A percentile compares a stretch with the other conserved stretches of the same genome.
Evolutionary conservation across 2,888 invertebrate genomes (phyloP).

Genomic region (Euspilapteryx auroguttella): DNA sequence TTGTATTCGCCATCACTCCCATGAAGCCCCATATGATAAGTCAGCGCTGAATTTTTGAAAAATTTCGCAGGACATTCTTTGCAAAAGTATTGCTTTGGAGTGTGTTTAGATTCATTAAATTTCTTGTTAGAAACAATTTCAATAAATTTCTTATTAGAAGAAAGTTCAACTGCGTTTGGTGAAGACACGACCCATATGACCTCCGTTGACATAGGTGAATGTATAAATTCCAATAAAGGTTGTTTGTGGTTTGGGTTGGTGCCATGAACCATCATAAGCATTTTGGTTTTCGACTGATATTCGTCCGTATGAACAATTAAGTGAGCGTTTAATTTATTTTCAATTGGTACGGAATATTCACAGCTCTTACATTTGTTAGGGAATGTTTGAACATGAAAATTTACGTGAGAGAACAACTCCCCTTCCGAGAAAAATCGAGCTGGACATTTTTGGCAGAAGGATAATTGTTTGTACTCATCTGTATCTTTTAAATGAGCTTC

Average conservation of each 20-base stretch:
- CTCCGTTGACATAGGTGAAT: constrained; percentile 23
- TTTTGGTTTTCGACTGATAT: constrained; percentile 76
- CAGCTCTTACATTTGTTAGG: constrained; percentile 75
- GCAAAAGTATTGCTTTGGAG: constrained; percentile 51
- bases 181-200: constrained; percentile 46
- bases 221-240: constrained; percentile 56
- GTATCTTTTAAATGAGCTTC: constrained; percentile 17
- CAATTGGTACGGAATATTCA: constrained; percentile 74
- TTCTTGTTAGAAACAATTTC: constrained; percentile 22
- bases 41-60: constrained; percentile 69
- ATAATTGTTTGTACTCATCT: constrained; percentile 50
- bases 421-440: constrained; percentile 78
- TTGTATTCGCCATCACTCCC: constrained; percentile 66
- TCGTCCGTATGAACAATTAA: constrained; percentile 73
- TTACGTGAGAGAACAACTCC: constrained; percentile 73
- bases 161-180: constrained; percentile 14
- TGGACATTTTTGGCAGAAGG: constrained; percentile 82
- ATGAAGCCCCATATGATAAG: constrained; percentile 70
- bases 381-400: constrained; percentile 67
- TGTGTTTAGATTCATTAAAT: constrained; percentile 22
- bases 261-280: constrained; percentile 66
- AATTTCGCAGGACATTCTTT: constrained; percentile 74
- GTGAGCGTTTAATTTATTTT: constrained; percentile 70
- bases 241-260: constrained; percentile 66
- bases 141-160: background rate